These are phyloP conservation scores for Dynastes maya DNA, from an alignment of 2,888 invertebrate species.

Conservation along the genomic window DNA sequence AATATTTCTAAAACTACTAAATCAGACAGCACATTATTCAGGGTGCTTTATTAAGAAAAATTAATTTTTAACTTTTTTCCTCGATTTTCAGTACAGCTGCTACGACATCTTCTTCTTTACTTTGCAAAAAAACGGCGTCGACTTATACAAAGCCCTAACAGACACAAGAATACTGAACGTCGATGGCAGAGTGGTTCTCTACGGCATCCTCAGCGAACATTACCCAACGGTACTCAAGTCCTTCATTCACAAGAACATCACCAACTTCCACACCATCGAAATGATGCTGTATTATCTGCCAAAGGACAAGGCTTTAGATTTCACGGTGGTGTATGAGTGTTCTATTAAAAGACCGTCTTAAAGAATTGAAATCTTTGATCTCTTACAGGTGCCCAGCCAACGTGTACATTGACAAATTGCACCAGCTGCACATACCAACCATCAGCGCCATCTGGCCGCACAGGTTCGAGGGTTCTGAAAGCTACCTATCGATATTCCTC, in stretches of 20 bases:
- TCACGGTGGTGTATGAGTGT: slow-evolving; percentile 44
- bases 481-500: slow-evolving; percentile 43
- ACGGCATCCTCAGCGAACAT: slow-evolving; percentile 47
- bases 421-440: slow-evolving; percentile 50
- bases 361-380: slow-evolving; percentile 11
- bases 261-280: slow-evolving; percentile 35
- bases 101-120: slow-evolving; percentile 62
- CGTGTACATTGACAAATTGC: slow-evolving; percentile 51
- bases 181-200: slow-evolving; percentile 29
- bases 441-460: slow-evolving; percentile 58
- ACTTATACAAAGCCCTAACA: slow-evolving; percentile 56
- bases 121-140: slow-evolving; percentile 57
- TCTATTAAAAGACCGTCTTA: slow-evolving; percentile 16
- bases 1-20: too few relatives aligned
- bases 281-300: slow-evolving; percentile 43
- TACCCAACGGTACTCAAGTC: slow-evolving; percentile 40
- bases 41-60: too few relatives aligned
- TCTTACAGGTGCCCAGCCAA: slow-evolving; percentile 50
- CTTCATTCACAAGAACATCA: slow-evolving; percentile 39
- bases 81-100: slow-evolving; percentile 51
- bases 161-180: slow-evolving; percentile 54
- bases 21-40: too few relatives aligned
- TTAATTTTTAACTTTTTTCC: not conserved
- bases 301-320: slow-evolving; percentile 41
- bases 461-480: slow-evolving; percentile 55